phyloP scores from a whole-genome alignment of 2,888 invertebrate species.

The Epirrhoe alternata region DNA sequence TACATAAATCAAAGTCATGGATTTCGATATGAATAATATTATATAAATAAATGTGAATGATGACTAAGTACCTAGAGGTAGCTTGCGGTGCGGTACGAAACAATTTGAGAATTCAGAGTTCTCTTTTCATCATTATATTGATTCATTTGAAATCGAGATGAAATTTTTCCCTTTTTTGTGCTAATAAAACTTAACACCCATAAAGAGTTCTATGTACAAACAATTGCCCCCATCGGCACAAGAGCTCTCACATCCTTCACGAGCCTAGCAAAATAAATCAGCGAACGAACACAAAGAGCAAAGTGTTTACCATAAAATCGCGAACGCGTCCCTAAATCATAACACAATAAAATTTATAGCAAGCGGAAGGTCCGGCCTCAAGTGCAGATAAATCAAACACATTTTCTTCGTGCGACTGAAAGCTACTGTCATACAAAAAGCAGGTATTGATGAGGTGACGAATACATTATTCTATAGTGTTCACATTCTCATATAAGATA shows the following conservation, averaged over 20 bases:
- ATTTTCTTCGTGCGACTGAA: conserved; percentile 80
- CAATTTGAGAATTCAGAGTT: no score
- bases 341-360: conserved; percentile 84
- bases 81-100: no score
- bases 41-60: no score
- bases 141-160: no score
- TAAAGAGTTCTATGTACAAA: background rate
- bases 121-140: no score
- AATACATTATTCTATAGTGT: background rate
- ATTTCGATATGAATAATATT: no score
- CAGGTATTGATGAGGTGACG: background rate
- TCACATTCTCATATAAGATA: no score
- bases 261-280: conserved; percentile 70
- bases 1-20: no score
- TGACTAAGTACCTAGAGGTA: no score
- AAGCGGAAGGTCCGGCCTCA: conserved; percentile 82
- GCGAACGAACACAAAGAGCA: conserved; percentile 74
- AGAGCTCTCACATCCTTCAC: conserved; percentile 17
- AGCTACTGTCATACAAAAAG: conserved; percentile 29
- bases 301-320: conserved; percentile 84
- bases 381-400: conserved; percentile 83
- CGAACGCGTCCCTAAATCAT: conserved; percentile 81
- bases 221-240: background rate
- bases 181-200: no score
- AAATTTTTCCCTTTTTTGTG: no score